Base-by-base conservation (phyloP, 2,888 invertebrate species). In the Perdita meconis region DNA sequence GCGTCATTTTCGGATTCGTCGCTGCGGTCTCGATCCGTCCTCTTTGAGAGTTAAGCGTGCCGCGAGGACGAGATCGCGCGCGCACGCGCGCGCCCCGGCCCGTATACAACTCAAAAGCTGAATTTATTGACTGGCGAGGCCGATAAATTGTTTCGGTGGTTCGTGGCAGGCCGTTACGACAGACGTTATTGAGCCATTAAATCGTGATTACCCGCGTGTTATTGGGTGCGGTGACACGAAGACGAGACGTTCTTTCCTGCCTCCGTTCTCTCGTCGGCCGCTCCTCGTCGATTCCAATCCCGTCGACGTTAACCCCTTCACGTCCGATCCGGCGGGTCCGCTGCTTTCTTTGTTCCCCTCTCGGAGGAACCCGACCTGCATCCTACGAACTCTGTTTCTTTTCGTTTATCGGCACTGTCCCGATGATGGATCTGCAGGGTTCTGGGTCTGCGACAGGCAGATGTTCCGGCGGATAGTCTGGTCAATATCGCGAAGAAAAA, bases 171-270 rank as follows among this genome's bases (percentile, higher is more conserved):
- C 75, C 78, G 81, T 80, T 67, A 80, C 76, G 85, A 84, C 76
- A 80, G 85, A 89, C 87, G 90, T 90, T 90, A 90, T 90, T 90
- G 90, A 89, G 89, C 90, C 88, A 90, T 90, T 90, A 90, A 90
- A 90, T 90, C 83, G 87, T 89, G 89, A 90, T 90, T 90, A 90
- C 87, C 85, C 82, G 82, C 83, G 82, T 86, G 88, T 88, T 90
- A 90, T 90, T 89, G 90, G 88, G 67, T 78, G 82, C 85, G 86
- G 87, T 88, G 89, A 88, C 89, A 89, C 84, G 79, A 65, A 82
- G 83, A 86, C 64, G 78, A 63, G 74, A 78, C 86, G 73, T 82
- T 85, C 82, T 85, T 86, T 83, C 70, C 63, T 51, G 40, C 56
- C 60, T 13, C 53, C 57, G 3, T 26, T 22, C 22, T n/a, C n/a